phyloP scores from a whole-genome alignment of 35 echinoderm and acorn worm genomes.

The Lytechinus variegatus region DNA sequence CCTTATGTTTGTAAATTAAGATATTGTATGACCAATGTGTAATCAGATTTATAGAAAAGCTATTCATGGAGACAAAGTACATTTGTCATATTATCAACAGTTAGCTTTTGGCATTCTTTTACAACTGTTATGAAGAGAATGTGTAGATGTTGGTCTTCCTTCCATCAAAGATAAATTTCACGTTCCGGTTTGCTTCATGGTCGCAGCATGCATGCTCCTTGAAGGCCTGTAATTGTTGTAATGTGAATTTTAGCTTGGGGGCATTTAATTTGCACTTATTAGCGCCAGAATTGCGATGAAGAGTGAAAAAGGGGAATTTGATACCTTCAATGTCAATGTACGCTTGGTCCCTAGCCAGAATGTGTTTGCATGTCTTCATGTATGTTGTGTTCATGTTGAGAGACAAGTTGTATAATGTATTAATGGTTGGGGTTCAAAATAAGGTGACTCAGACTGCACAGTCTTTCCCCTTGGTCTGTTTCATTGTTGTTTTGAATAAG shows the following conservation, averaged over 20 bases:
- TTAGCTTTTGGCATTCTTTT: neutral
- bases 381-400: neutral
- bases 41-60: neutral
- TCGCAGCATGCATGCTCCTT: neutral
- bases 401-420: neutral
- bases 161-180: neutral
- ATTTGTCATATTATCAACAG: neutral
- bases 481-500: neutral
- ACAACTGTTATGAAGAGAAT: neutral
- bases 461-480: neutral
- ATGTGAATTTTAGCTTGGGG: neutral
- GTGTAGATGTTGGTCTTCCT: neutral
- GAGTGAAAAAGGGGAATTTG: constrained; percentile 21
- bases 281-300: neutral
- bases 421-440: neutral
- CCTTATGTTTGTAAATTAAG: too few relatives aligned
- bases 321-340: neutral
- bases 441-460: neutral
- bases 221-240: neutral
- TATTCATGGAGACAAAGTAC: neutral
- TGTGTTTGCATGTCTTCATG: neutral
- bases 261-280: constrained; percentile 34
- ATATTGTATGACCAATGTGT: neutral
- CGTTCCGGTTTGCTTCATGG: neutral
- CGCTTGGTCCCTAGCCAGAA: neutral